Base-by-base conservation (phyloP, 2,888 invertebrate species). In the Empis livida region DNA sequence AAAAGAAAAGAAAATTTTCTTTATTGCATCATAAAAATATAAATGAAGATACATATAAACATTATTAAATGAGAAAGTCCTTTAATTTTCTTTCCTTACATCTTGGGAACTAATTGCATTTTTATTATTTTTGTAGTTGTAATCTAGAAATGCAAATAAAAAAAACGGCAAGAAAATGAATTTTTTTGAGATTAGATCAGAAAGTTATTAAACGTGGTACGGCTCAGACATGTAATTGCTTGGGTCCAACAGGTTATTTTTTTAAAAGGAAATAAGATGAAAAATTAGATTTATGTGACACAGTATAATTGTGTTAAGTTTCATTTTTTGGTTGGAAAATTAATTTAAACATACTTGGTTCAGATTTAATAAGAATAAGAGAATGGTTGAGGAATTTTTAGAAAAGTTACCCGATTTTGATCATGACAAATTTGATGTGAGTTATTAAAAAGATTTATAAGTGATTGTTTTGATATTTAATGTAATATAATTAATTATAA, bases 321-420 rank as follows among this genome's bases (percentile, higher is more conserved):
- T 27, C 40, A 37, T 1, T n/a, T 31, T 23, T 49, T 45, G 31
- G 37, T 46, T 43, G 40, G 40, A 47, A 47, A 46, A 39, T 40
- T 47, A 43, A 47, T 45, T 49, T 45, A 43, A 39, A 32, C 9
- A 39, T 42, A 46, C 45, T 43, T 27, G 40, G 17, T 48, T 44
- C 44, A 47, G 20, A 27, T 27, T 9, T 27, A 27, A 8, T 6
- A 8, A 27, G 5, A 6, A 27, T 27, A 20, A 20, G 20, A 49
- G 47, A 51, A 67, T 67, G 67, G 67, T 68, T 51, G 67, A 67
- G 56, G 67, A 67, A 58, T 68, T 67, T 57, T 58, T 68, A 49
- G 64, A 68, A 56, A 67, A 68, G 57, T 56, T 67, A 51, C 68
- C 67, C 47, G 67, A 65, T 50, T 53, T 56, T 48, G 54, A 56